Conservation (phyloP, 2,797 vertebrate genomes). For the Aplochiton taeniatus region DNA sequence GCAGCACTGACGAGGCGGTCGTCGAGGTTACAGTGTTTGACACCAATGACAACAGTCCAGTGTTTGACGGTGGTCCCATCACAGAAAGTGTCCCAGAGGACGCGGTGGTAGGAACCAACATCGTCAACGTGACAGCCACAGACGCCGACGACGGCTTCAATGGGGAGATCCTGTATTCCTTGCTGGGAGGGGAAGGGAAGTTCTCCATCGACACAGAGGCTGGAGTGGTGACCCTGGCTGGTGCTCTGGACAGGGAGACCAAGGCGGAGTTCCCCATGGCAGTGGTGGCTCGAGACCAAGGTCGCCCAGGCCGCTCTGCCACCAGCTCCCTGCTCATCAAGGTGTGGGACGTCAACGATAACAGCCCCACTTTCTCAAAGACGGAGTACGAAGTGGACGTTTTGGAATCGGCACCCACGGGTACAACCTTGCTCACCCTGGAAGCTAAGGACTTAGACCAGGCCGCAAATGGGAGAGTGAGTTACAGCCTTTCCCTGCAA, state of each 20-base stretch:
- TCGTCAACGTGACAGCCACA: slow-evolving; percentile 46
- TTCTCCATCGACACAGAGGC: slow-evolving; percentile 63
- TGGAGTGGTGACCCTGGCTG: slow-evolving; percentile 62
- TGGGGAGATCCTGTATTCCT: slow-evolving; percentile 67
- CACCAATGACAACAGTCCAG: slow-evolving; percentile 77
- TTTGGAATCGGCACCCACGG: slow-evolving; percentile 50
- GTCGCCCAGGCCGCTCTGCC: slow-evolving; percentile 61
- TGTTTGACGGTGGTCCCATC: slow-evolving; percentile 49
- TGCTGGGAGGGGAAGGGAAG: slow-evolving; percentile 69
- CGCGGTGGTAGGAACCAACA: background rate
- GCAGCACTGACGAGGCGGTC: slow-evolving; percentile 44
- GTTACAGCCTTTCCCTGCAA: slow-evolving; percentile 65
- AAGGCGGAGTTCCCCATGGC: slow-evolving; percentile 60
- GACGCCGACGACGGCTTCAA: slow-evolving; percentile 75
- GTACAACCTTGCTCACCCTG: slow-evolving; percentile 43
- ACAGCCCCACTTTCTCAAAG: slow-evolving; percentile 60
- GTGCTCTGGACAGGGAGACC: slow-evolving; percentile 71
- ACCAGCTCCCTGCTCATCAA: slow-evolving; percentile 55
- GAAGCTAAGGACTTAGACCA: slow-evolving; percentile 69
- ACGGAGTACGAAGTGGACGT: slow-evolving; percentile 51
- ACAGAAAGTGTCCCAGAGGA: slow-evolving; percentile 52
- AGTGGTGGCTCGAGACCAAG: slow-evolving; percentile 77
- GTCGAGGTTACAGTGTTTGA: slow-evolving; percentile 72
- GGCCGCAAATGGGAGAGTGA: slow-evolving; percentile 59
- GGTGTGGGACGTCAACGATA: slow-evolving; percentile 75